A percentile compares a stretch with the other conserved stretches of the same genome.
phyloP scores from a whole-genome alignment of 2,888 invertebrate species.

The Anoncus sp. region DNA sequence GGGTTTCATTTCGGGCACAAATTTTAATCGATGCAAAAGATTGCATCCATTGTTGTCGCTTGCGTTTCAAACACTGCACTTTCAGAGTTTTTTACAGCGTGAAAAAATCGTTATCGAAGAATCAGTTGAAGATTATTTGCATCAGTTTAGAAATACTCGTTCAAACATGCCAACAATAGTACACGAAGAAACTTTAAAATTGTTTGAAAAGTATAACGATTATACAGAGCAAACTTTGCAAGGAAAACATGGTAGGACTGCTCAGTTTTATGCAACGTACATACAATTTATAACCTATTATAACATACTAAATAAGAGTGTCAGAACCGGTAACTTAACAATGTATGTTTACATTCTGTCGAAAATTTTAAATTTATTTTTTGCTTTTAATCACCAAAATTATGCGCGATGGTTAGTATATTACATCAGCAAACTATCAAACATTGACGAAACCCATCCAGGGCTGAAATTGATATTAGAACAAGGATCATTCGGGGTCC shows the following conservation, averaged over 20 bases:
- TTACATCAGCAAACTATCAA: constrained; percentile 74
- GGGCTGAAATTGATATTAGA: constrained; percentile 64
- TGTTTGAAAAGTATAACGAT: constrained; percentile 63
- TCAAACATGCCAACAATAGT: constrained; percentile 15
- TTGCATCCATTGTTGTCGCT: constrained; percentile 56
- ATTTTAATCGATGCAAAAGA: constrained; percentile 67
- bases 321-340: constrained; percentile 74
- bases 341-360: constrained; percentile 69
- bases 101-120: constrained; percentile 33
- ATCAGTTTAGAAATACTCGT: constrained; percentile 10
- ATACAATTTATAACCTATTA: constrained; percentile 72
- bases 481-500: constrained; percentile 33
- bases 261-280: constrained; percentile 74
- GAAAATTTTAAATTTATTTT: constrained; percentile 76
- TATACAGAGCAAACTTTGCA: constrained; percentile 59
- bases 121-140: constrained; percentile 17
- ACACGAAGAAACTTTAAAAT: constrained; percentile 45
- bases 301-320: constrained; percentile 69
- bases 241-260: constrained; percentile 74
- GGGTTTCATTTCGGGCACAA: constrained; percentile 63
- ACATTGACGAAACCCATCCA: constrained; percentile 74
- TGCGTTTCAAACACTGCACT: constrained; percentile 70
- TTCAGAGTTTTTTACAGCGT: constrained; percentile 63
- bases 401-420: constrained; percentile 75
- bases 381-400: constrained; percentile 76